Percentiles rank a stretch among this genome's conserved stretches.
Conservation (phyloP, 2,888 invertebrate genomes). For the Agrotis exclamationis region DNA sequence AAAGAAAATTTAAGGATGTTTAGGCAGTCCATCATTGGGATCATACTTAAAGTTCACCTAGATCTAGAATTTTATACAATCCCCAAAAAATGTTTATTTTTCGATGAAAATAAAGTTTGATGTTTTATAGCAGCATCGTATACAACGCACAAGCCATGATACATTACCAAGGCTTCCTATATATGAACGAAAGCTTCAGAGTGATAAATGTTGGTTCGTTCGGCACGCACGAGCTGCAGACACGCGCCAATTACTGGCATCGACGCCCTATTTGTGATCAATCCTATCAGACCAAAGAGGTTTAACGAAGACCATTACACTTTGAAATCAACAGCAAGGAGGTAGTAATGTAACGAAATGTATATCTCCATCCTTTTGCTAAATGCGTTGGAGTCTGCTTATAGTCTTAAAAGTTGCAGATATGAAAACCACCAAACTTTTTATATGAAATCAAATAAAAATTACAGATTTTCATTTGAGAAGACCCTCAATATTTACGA, state of each 20-base stretch:
- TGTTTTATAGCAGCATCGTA: too few relatives aligned
- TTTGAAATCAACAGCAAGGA: neutral
- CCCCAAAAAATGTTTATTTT: too few relatives aligned
- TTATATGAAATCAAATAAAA: neutral
- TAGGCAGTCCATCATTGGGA: too few relatives aligned
- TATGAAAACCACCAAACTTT: neutral
- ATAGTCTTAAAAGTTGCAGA: neutral
- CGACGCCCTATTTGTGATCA: constrained; percentile 47
- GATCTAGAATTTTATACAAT: too few relatives aligned
- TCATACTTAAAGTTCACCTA: neutral
- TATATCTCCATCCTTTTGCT: neutral
- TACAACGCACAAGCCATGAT: neutral
- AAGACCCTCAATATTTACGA: neutral
- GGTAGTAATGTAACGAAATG: too few relatives aligned
- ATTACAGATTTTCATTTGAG: neutral
- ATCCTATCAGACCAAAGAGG: constrained; percentile 14
- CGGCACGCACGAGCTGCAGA: constrained; percentile 43
- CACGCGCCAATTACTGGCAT: constrained; percentile 50
- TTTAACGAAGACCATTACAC: constrained; percentile 6
- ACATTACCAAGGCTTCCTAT: constrained; percentile 1
- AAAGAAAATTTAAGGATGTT: too few relatives aligned
- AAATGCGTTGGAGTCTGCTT: neutral
- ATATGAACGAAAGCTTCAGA: constrained; percentile 27
- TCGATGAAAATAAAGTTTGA: too few relatives aligned
- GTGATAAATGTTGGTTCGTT: constrained; percentile 41